Conservation (phyloP, 2,888 invertebrate genomes). For the Gymnosoma rotundatum region DNA sequence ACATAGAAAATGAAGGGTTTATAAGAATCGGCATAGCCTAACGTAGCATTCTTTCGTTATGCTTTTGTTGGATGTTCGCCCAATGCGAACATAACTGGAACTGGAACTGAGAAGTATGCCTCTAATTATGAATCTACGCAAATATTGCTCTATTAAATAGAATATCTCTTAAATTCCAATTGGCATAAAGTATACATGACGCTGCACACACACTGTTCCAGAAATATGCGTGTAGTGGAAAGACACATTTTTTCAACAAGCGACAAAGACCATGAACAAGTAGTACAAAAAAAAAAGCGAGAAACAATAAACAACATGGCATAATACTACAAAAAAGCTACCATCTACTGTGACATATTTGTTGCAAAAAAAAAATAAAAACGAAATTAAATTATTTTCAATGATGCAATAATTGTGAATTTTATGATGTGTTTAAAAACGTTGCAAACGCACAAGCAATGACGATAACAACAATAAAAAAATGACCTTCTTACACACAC, state of each 20-base stretch:
- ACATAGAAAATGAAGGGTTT: too few species aligned
- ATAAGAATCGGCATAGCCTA: too few species aligned
- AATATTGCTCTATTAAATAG: too few species aligned
- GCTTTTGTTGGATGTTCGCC: too few species aligned
- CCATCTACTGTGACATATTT: conserved; percentile 21
- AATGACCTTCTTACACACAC: background rate
- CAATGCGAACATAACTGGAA: too few species aligned
- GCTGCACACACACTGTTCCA: background rate
- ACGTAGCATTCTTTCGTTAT: too few species aligned
- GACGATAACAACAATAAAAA: conserved; percentile 3
- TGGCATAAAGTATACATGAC: background rate
- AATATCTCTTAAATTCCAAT: background rate
- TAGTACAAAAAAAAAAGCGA: conserved; percentile 7
- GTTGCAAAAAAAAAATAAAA: conserved; percentile 15
- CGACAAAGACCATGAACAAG: conserved; percentile 32
- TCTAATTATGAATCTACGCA: too few species aligned
- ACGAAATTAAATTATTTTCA: conserved; percentile 18
- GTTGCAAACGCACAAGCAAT: conserved; percentile 43
- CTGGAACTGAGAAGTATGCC: too few species aligned
- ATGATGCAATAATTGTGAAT: conserved; percentile 59
- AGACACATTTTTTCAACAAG: conserved; percentile 31
- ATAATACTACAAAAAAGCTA: conserved; percentile 36
- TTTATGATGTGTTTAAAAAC: conserved; percentile 65
- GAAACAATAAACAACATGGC: conserved; percentile 21
- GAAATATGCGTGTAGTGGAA: conserved; percentile 13